Conservation (phyloP, 2,888 invertebrate species). For the Venusia cambrica region DNA sequence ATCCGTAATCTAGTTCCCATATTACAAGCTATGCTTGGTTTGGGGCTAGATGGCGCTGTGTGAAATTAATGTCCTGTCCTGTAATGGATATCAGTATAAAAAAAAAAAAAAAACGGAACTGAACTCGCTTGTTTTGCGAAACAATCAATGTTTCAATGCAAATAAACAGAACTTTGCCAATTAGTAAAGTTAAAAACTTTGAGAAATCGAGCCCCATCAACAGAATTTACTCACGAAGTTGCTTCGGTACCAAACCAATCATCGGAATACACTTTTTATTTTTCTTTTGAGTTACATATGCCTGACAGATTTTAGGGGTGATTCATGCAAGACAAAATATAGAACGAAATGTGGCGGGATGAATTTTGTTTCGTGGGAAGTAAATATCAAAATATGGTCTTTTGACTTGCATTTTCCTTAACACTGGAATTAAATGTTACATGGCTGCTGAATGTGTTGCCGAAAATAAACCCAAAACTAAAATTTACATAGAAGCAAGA, state of each 20-base stretch:
- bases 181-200: slow-evolving; percentile 16
- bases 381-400: slow-evolving; percentile 4
- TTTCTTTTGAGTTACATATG: slow-evolving; percentile 3
- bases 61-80: too few relatives aligned
- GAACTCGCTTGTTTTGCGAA: slow-evolving; percentile 7
- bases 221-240: slow-evolving; percentile 3
- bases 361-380: slow-evolving; percentile 7
- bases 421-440: too few relatives aligned
- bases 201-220: slow-evolving; percentile 10
- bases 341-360: slow-evolving; percentile 3
- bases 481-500: too few relatives aligned
- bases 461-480: too few relatives aligned
- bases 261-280: slow-evolving; percentile 2
- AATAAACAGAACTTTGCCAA: slow-evolving; percentile 14
- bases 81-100: too few relatives aligned
- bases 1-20: too few relatives aligned
- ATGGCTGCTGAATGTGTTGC: too few relatives aligned
- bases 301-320: slow-evolving; percentile 6
- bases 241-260: slow-evolving; percentile 2
- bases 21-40: too few relatives aligned
- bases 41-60: too few relatives aligned
- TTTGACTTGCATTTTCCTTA: slow-evolving; percentile 8
- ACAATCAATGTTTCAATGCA: slow-evolving; percentile 11
- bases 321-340: slow-evolving; percentile 1
- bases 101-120: too few relatives aligned